These are phyloP conservation scores for Tinea semifulvella DNA, from an alignment of 2,888 invertebrate species.

Conservation along the genomic window DNA sequence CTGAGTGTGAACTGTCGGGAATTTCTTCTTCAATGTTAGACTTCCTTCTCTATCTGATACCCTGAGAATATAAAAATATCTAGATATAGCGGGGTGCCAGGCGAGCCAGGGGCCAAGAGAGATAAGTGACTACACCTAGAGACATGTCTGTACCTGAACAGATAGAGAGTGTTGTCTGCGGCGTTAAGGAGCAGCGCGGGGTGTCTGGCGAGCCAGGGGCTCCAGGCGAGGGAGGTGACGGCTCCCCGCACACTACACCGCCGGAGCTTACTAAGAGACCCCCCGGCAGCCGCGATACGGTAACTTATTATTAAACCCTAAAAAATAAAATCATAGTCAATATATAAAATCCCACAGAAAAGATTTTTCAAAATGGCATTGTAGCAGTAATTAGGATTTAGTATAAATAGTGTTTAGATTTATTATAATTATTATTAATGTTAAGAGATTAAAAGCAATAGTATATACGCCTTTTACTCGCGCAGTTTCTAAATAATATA, in stretches of 20 bases:
- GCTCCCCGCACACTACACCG: constrained; percentile 71
- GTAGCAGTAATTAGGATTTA: no score
- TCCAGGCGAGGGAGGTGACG: constrained; percentile 78
- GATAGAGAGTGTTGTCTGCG: constrained; percentile 76
- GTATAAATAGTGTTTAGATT: no score
- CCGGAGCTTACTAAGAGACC: constrained; percentile 72
- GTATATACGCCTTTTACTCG: no score
- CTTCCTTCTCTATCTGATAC: constrained; percentile 74
- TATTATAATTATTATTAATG: no score
- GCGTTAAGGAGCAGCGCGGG: constrained; percentile 82
- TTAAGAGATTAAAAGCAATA: no score
- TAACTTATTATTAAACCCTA: constrained; percentile 75
- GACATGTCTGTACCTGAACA: constrained; percentile 56
- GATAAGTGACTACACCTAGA: no score
- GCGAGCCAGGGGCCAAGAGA: no score
- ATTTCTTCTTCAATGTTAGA: constrained; percentile 71
- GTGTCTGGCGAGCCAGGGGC: constrained; percentile 85
- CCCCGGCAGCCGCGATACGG: constrained; percentile 72
- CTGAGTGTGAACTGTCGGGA: constrained; percentile 69
- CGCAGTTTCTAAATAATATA: no score
- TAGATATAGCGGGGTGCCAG: no score
- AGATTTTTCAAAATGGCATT: no score
- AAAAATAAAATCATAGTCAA: no score
- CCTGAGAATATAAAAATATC: constrained; percentile 35
- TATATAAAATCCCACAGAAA: no score